A percentile compares a stretch with the other conserved stretches of the same genome.
Conservation (phyloP, 2,797 vertebrate species). For the Sebastes hubbsi region DNA sequence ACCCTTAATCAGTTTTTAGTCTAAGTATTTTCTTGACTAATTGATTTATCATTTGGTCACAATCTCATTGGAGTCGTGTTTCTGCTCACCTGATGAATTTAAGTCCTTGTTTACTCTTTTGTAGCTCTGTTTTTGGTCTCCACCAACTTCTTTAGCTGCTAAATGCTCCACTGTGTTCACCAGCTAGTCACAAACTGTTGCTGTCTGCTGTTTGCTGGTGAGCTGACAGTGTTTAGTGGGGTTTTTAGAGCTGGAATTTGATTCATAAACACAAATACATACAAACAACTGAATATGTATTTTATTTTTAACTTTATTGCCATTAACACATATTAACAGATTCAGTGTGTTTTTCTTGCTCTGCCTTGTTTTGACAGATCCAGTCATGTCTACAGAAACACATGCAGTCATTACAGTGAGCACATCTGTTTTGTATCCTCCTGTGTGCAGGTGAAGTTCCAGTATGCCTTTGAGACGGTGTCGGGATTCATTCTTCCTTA, state of each 20-base stretch:
- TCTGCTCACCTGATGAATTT: neutral
- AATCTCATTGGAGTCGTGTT: neutral
- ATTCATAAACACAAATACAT: neutral
- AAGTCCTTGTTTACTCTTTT: neutral
- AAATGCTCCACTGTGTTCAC: too few species aligned
- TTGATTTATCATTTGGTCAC: neutral
- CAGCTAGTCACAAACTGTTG: neutral
- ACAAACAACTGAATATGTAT: neutral
- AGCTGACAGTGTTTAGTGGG: neutral
- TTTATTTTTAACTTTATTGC: neutral
- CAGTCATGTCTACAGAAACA: neutral
- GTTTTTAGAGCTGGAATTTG: neutral
- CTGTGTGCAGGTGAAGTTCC: conserved; percentile 78
- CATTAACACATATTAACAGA: neutral
- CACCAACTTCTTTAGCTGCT: too few species aligned
- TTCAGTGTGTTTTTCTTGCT: neutral
- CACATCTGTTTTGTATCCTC: neutral
- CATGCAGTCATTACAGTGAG: neutral
- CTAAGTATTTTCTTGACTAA: neutral
- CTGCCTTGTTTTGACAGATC: neutral
- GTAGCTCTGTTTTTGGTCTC: too few species aligned
- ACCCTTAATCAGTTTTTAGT: too few species aligned
- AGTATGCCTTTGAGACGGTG: conserved; percentile 86
- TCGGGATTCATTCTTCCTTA: conserved; percentile 88
- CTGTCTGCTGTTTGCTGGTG: neutral